Base-by-base conservation (phyloP, 2,888 invertebrate genomes). In the Atherix ibis region DNA sequence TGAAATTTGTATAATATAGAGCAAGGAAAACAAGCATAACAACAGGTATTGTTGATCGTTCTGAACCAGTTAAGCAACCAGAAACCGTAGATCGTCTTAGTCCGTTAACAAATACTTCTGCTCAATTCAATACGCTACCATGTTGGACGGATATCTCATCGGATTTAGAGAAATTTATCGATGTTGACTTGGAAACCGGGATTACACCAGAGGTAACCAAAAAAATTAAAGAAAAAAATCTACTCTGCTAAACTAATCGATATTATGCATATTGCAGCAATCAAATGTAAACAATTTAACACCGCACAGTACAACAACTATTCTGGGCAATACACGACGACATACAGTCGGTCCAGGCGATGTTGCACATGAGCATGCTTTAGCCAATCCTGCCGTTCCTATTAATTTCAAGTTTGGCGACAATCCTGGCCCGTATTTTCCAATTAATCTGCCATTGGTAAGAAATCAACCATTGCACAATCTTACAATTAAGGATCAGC, bases 301-400 rank as follows among this genome's bases (percentile, higher is more conserved):
- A 8, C 45, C 50, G 24, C 39, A 37, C 22, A 31, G 27, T 30
- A n/a, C 36, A 8, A 34, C 50, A 4, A 47, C 46, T 24, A 49
- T 28, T 10, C 29, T 51, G 6, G 55, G 51, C 9, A 78, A 80
- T 31, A 74, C 80, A 32, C 66, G 92, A 25, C 66, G 92, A 14
- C 92, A 94, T 56, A 94, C 94, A 0, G 91, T 94, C 2, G 92
- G 92, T 0, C 88, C 88, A 0, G 89, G 89, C 3, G 88, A 91
- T 64, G 77, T 84, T 19, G 71, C 82, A 1, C 87, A 87, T 50
- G 79, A 83, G 45, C 83, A 82, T 66, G 77, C 67, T n/a, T 63
- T 72, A 45, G 68, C 65, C 44, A 66, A 59, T 54, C 39, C 55
- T 4, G 47, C 55, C 41, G 53, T 53, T 31, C 48, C 52, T 38